Evolutionary conservation across 2,888 invertebrate genomes (phyloP), one percentile per base, ranked within the genome.

Genomic region (Caenorhabditis macrosperma): DNA sequence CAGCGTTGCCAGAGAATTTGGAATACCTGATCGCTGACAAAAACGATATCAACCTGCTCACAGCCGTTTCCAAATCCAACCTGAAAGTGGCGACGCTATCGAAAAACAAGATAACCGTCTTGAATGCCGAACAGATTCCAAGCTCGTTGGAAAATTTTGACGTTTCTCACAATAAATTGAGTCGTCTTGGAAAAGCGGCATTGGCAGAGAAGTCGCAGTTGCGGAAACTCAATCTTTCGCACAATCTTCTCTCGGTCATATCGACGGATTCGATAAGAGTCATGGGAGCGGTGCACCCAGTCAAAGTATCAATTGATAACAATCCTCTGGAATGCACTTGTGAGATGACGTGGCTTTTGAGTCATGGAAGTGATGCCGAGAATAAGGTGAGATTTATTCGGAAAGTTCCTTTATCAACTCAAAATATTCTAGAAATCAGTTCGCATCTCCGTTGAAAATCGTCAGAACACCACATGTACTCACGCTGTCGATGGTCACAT

Each of bases 261-360:
- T 61, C 76, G 1, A 55, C 59, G 17, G 83, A 81, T 24, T 72
- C 75, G 30, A 61, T 86, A 17, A 50, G 63, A 57, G 78, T 84
- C 3, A 24, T 68, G 10, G 78, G 72, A 7, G 78, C 69, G 9
- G 59, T 84, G n/a, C 84, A 84, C 52, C 75, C 77, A 41, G 59
- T 76, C 20, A 59, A 68, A 20, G 28, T 86, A 17, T 60, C 64
- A 9, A 57, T 86, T 6, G 24, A 94, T 57, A 94, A 94, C 83
- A 96, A 96, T 92, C 95, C 95, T 69, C 94, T 95, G 90, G 93
- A 94, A 88, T 96, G 96, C 92, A 95, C 95, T 91, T 95, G 95
- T 91, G 94, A 94, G 78, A 95, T 95, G 95, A 95, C 95, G 91
- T 96, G 95, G 95, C 95, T 91, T 94, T 95, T 93, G 94, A 94